These are phyloP conservation scores for Catagonus wagneri DNA, from an alignment of 2,113 vertebrate genomes.

Conservation along the genomic window DNA sequence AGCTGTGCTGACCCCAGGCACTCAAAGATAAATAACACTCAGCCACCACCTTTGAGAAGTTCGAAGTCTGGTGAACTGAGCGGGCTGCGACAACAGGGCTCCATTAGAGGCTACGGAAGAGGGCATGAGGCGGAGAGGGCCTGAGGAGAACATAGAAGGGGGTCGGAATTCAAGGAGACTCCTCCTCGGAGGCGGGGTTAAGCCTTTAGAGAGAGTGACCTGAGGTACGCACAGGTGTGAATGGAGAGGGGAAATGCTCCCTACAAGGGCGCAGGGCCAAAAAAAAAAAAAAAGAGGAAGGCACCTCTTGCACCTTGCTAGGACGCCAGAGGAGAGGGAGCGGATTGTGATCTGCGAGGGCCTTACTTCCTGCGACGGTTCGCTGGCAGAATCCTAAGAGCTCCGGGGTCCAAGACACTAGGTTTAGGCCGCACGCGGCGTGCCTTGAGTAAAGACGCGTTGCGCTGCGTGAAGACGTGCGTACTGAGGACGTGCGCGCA, in stretches of 20 bases:
- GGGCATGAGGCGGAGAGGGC: neutral
- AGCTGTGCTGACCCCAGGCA: neutral
- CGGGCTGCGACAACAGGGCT: neutral
- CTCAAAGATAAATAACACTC: neutral
- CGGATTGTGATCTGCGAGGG: neutral
- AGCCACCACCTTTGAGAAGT: neutral
- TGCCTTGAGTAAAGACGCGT: neutral
- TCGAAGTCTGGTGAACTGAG: neutral
- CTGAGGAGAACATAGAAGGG: neutral
- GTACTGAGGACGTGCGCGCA: fast-evolving
- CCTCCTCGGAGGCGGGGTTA: neutral
- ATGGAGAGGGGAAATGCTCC: neutral
- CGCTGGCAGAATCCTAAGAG: neutral
- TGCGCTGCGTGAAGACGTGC: neutral
- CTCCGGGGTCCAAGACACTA: too few species aligned
- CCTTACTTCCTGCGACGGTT: neutral
- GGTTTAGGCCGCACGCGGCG: neutral
- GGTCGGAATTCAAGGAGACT: neutral
- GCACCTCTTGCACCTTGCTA: neutral
- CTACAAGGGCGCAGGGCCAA: neutral
- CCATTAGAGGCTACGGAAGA: neutral
- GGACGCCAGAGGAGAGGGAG: neutral
- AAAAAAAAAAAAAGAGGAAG: fast-evolving
- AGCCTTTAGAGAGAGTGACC: neutral
- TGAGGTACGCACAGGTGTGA: neutral